Percentiles rank a stretch among this genome's conserved stretches.
phyloP scores from a whole-genome alignment of 1,140 invertebrate species.

The Protaetia brevitarsis region DNA sequence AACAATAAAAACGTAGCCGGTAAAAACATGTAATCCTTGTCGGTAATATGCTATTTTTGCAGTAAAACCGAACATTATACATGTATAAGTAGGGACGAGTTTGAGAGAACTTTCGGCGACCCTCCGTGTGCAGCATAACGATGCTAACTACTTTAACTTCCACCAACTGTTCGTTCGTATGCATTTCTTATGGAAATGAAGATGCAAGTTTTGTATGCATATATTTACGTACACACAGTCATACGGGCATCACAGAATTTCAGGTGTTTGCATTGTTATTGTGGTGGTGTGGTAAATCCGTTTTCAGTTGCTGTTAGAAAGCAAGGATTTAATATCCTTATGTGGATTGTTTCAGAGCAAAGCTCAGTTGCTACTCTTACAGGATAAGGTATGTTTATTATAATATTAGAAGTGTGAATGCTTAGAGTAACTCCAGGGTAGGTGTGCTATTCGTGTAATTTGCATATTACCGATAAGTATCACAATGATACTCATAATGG shows the following conservation, averaged over 20 bases:
- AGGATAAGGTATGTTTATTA: too few relatives aligned
- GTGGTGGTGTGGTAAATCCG: not conserved
- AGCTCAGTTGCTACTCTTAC: not conserved
- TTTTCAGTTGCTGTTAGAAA: not conserved
- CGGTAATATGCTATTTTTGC: not conserved
- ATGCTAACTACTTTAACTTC: not conserved
- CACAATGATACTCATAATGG: too few relatives aligned
- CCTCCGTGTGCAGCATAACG: not conserved
- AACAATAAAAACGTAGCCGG: constrained; percentile 5
- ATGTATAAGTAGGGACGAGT: not conserved
- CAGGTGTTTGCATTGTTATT: too few relatives aligned
- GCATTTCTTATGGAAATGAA: not conserved
- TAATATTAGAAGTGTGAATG: too few relatives aligned
- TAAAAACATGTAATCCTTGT: not conserved
- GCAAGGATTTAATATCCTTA: not conserved
- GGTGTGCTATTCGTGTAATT: too few relatives aligned
- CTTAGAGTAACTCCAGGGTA: too few relatives aligned
- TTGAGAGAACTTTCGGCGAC: not conserved
- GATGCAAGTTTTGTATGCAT: not conserved
- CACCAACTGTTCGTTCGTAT: not conserved
- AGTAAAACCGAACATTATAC: not conserved
- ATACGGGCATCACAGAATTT: not conserved
- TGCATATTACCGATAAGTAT: too few relatives aligned
- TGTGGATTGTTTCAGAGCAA: not conserved
- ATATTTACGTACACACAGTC: not conserved